Conservation (phyloP, 2,113 vertebrate species). For the Tupaia tana region DNA sequence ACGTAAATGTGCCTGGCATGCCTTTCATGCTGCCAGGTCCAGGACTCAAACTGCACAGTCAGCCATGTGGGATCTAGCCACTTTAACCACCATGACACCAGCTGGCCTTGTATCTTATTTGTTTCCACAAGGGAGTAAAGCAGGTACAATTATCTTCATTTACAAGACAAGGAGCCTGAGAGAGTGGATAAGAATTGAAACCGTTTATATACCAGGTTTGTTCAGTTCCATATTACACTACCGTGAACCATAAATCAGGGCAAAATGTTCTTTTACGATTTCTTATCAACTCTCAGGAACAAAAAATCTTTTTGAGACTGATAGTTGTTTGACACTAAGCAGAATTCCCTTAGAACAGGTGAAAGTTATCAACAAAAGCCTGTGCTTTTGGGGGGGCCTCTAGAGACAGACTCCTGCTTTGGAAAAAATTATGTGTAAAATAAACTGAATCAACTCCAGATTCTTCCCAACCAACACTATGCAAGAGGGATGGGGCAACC, state of each 20-base stretch:
- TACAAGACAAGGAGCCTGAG: background rate
- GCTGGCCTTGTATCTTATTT: background rate
- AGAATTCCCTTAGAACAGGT: conserved; percentile 74
- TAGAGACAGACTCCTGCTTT: conserved; percentile 69
- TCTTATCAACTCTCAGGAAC: background rate
- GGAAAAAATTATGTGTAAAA: conserved; percentile 53
- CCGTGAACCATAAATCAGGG: background rate
- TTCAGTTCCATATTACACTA: background rate
- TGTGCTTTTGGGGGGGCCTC: conserved; percentile 64
- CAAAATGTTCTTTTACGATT: conserved; percentile 40
- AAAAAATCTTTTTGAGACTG: conserved; percentile 25
- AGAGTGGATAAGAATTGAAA: background rate
- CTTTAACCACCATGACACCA: no score
- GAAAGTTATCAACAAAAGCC: conserved; percentile 79
- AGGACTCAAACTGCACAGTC: no score
- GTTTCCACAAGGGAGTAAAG: background rate
- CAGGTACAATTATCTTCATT: background rate
- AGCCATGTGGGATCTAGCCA: no score
- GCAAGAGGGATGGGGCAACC: background rate
- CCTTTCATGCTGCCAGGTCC: no score
- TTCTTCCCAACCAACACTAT: conserved; percentile 36
- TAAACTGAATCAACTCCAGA: conserved; percentile 79
- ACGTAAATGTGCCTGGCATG: no score
- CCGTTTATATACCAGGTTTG: background rate
- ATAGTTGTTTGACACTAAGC: conserved; percentile 69